These are phyloP conservation scores for Cephus rjabovi DNA, from an alignment of 2,888 invertebrate species.

Conservation along the genomic window DNA sequence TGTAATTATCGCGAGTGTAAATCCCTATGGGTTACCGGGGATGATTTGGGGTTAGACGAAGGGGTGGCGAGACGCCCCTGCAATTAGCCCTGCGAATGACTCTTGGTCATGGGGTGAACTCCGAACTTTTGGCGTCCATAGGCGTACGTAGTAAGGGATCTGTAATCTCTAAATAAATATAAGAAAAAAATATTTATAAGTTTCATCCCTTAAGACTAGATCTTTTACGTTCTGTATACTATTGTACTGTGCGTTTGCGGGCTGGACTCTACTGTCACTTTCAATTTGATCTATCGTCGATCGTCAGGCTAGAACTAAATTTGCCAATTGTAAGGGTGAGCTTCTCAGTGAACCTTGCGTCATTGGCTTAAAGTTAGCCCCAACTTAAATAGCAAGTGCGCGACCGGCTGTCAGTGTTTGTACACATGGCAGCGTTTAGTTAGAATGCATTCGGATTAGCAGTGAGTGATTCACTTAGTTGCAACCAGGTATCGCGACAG, in stretches of 20 bases:
- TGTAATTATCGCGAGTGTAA: conserved; percentile 61
- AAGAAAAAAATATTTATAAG: not conserved
- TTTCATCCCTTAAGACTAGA: not conserved
- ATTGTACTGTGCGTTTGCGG: not conserved
- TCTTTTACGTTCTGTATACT: not conserved
- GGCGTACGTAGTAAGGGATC: conserved; percentile 20
- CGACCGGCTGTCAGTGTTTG: conserved; percentile 56
- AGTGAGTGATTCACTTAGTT: conserved; percentile 32
- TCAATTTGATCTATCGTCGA: not conserved
- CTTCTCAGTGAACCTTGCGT: conserved; percentile 16
- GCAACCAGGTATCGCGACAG: conserved; percentile 36
- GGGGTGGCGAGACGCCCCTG: conserved; percentile 53
- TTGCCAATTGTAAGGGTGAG: not conserved
- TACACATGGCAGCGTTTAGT: conserved; percentile 62
- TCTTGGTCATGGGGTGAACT: conserved; percentile 42
- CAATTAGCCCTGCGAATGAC: conserved; percentile 61
- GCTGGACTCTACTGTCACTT: not conserved
- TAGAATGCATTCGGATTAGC: conserved; percentile 50
- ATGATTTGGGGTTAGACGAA: conserved; percentile 49
- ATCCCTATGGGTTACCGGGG: conserved; percentile 57
- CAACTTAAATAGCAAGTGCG: conserved; percentile 34
- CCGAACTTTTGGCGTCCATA: conserved; percentile 33
- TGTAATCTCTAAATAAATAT: not conserved
- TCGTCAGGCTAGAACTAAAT: not conserved
- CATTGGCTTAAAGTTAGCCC: conserved; percentile 29